phyloP scores from a whole-genome alignment of 2,888 invertebrate genomes.

The Alloscopus bannaensis region DNA sequence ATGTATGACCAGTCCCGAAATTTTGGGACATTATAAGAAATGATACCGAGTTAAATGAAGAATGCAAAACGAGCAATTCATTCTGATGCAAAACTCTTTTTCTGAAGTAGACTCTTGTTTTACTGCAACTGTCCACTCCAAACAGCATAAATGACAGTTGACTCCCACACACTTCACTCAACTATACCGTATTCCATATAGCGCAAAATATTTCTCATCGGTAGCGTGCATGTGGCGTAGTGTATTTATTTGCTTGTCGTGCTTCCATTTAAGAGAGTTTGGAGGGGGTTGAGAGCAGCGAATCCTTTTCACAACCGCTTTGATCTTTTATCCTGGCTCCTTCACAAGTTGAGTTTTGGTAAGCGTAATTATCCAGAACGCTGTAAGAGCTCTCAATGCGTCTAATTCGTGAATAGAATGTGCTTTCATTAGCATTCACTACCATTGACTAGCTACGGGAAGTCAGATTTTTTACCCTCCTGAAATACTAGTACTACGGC shows the following conservation, averaged over 20 bases:
- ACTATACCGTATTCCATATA: neutral
- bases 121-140: neutral
- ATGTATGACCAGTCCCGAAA: too few relatives aligned
- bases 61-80: neutral
- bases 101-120: neutral
- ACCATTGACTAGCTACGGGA: neutral
- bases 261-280: neutral
- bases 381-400: neutral
- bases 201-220: too few relatives aligned
- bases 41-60: too few relatives aligned
- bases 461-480: neutral
- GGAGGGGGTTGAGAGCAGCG: neutral
- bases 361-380: neutral
- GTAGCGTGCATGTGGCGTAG: too few relatives aligned
- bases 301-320: neutral
- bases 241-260: neutral
- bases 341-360: neutral
- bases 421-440: neutral
- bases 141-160: neutral
- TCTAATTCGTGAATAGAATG: neutral
- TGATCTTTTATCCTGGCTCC: constrained; percentile 9
- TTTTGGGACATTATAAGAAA: too few relatives aligned
- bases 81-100: neutral
- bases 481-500: neutral
- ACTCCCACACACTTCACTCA: neutral